Evolutionary conservation across 2,888 invertebrate genomes (phyloP).

Genomic region (Tachystola acroxantha): DNA sequence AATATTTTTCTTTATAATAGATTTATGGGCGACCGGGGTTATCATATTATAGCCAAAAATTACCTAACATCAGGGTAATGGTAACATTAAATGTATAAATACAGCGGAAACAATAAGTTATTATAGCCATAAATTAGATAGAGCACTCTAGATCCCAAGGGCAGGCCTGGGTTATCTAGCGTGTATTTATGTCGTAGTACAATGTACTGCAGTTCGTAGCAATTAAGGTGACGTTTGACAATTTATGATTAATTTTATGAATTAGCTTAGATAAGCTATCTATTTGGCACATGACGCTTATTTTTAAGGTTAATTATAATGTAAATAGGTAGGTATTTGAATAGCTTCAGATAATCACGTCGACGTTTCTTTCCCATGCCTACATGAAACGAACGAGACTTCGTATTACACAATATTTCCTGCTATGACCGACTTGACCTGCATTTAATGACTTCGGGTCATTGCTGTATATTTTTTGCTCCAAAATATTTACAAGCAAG

Average conservation of each 20-base stretch:
- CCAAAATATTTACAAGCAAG: too few species aligned
- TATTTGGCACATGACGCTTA: constrained; percentile 1
- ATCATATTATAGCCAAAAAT: constrained; percentile 7
- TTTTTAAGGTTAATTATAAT: too few species aligned
- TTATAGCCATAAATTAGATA: constrained; percentile 22
- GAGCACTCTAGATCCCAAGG: constrained; percentile 27
- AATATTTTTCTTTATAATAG: too few species aligned
- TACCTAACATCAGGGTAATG: constrained; percentile 22
- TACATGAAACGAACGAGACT: too few species aligned
- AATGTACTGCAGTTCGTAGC: constrained; percentile 1
- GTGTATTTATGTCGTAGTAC: constrained; percentile 16
- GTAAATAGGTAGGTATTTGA: not conserved
- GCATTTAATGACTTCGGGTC: too few species aligned
- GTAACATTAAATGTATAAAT: constrained; percentile 28
- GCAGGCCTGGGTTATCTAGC: constrained; percentile 39
- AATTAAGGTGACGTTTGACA: constrained; percentile 16
- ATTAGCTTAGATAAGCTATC: constrained; percentile 2
- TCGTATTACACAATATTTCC: too few species aligned
- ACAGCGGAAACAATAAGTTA: constrained; percentile 32
- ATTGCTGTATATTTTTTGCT: too few species aligned
- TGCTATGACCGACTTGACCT: too few species aligned
- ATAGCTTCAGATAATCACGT: too few species aligned
- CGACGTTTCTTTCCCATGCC: too few species aligned
- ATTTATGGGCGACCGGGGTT: constrained; percentile 9
- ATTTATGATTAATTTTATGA: constrained; percentile 7